phyloP scores from a whole-genome alignment of 1,140 invertebrate species.

The Homarus americanus region DNA sequence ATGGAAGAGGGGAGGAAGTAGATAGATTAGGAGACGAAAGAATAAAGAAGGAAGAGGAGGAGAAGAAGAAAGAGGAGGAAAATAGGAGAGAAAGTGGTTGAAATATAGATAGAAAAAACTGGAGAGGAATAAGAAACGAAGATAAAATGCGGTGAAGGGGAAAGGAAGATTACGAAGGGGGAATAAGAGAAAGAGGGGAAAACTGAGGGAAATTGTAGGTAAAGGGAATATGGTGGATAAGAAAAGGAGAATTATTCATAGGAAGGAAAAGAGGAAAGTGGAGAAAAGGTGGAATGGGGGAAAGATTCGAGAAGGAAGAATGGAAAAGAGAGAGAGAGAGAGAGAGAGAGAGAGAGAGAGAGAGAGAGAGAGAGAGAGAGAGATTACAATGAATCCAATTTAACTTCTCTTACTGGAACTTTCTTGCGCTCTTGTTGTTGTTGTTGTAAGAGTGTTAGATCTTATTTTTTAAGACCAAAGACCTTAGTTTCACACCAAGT shows the following conservation, averaged over 20 bases:
- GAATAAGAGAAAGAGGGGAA: background rate
- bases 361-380: background rate
- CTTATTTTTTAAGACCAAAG: background rate
- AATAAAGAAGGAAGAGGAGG: background rate
- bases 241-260: background rate
- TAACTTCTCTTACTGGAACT: background rate
- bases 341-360: background rate
- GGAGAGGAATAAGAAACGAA: no score
- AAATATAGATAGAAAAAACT: no score
- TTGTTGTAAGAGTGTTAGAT: background rate
- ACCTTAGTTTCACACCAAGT: no score
- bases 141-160: no score
- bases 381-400: conserved; percentile 15
- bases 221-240: background rate
- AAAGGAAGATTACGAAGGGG: background rate
- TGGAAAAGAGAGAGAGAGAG: no score
- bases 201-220: background rate
- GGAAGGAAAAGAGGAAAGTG: background rate
- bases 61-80: background rate
- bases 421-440: background rate
- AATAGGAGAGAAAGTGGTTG: background rate
- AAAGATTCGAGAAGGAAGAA: no score
- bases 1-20: background rate
- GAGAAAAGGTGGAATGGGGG: no score
- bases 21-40: background rate